Evolutionary conservation across 2,888 invertebrate genomes (phyloP).

Genomic region (Hyposoter didymator): DNA sequence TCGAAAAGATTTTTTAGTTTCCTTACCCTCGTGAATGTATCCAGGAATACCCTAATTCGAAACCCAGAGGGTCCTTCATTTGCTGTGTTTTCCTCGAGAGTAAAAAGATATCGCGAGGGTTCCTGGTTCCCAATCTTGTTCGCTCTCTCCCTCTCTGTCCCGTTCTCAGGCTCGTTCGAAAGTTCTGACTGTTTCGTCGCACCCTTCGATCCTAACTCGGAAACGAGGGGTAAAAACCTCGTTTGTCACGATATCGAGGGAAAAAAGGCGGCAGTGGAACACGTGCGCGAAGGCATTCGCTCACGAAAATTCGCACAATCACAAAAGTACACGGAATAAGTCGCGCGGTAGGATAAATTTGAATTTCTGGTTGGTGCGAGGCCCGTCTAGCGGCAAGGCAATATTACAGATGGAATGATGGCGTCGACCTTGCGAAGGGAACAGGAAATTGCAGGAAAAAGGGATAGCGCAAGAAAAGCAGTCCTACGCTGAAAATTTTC

Average conservation of each 20-base stretch:
- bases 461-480: conserved; percentile 30
- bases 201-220: conserved; percentile 38
- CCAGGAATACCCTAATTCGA: not conserved
- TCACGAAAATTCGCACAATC: conserved; percentile 27
- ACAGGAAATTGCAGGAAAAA: conserved; percentile 1
- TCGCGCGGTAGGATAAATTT: conserved; percentile 78
- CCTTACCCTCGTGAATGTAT: not conserved
- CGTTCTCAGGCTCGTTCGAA: conserved; percentile 30
- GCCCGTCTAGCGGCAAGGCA: conserved; percentile 59
- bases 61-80: not conserved
- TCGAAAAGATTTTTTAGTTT: not conserved
- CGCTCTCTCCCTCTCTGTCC: conserved; percentile 8
- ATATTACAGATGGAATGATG: conserved; percentile 28
- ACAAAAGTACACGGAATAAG: conserved; percentile 39
- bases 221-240: conserved; percentile 74
- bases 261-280: conserved; percentile 62
- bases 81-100: conserved; percentile 24
- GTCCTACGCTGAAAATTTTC: conserved; percentile 81
- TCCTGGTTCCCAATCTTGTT: not conserved
- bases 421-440: conserved; percentile 15
- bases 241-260: conserved; percentile 82
- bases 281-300: not conserved
- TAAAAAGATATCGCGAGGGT: conserved; percentile 17
- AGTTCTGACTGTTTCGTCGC: conserved; percentile 49
- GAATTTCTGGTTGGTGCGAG: conserved; percentile 77